Evolutionary conservation across 2,113 vertebrate species (phyloP).

Genomic region (Gobiocypris rarus): DNA sequence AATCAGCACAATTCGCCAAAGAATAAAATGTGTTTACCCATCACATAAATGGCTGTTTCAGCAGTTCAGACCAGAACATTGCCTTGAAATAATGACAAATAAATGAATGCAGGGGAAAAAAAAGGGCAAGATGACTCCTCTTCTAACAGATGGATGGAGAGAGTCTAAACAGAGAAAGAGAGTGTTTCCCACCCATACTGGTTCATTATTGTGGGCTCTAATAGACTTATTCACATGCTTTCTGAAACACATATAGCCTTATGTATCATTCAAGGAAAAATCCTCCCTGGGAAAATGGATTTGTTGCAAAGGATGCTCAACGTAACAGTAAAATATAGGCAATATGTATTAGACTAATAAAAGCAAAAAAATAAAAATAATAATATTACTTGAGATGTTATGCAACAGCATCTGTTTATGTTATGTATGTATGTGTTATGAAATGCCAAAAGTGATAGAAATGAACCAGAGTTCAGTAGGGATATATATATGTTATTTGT

Average conservation of each 20-base stretch:
- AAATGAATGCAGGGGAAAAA: background rate
- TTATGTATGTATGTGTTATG: background rate
- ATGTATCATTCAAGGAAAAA: background rate
- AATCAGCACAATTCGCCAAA: background rate
- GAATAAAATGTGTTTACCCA: background rate
- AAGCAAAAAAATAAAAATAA: background rate
- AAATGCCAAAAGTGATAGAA: background rate
- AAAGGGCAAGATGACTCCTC: background rate
- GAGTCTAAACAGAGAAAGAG: background rate
- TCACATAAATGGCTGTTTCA: background rate
- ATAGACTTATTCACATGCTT: background rate
- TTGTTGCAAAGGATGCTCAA: background rate
- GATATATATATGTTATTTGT: background rate
- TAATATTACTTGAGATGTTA: no score
- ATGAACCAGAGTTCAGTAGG: no score
- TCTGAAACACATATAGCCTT: background rate
- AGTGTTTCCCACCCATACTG: background rate
- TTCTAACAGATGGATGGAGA: conserved; percentile 8
- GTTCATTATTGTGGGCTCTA: background rate
- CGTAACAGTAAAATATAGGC: background rate
- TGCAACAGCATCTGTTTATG: background rate
- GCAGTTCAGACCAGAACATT: background rate
- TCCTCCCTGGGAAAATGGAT: background rate
- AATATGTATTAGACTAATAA: background rate
- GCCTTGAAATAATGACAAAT: background rate